Base-by-base conservation (phyloP, 64 coral and sea anemone genomes). In the Hydrozoanthus tunicans region DNA sequence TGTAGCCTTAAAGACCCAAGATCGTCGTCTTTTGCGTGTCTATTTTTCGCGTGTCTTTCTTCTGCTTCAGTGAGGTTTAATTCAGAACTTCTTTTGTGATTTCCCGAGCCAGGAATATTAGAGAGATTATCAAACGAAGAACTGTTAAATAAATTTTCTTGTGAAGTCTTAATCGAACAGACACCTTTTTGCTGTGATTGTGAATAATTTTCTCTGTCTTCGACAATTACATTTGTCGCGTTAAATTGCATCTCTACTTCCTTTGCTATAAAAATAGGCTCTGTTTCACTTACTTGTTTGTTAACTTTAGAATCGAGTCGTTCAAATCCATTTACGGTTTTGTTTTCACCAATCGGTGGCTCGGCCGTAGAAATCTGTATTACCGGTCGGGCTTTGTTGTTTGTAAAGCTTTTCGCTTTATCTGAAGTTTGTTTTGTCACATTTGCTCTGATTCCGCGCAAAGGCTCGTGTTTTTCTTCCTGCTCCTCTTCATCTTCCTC, bases 401-500 rank as follows among this genome's bases (percentile, higher is more conserved):
- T 79, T 90, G 76, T n/a, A 62, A 25, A 79, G 74, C 58, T 64
- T 11, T 79, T 90, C 6, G 13, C 65, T 13, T 79, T 62, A 70
- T 80, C 59, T 60, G 53, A 58, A 11, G 25, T 66, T 23, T 63
- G 73, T 25, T 6, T 7, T 59, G 10, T 62, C 75, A 63, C 73
- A 32, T 51, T 81, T 11, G 32, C 23, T 53, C 60, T 79, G 27
- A 25, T 77, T 58, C 64, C 69, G 67, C 27, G 52, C 11, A 89
- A 77, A 9, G 72, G 68, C 20, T 94, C 79, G 9, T 94, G 69
- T 43, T 58, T 23, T 73, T 83, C 63, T 24, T 78, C 70, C 63
- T 13, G 77, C 24, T 89, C 86, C 61, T 90, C 94, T 51, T 83
- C 63, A 56, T 91, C 93, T 20, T 89, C 91, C 68, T 95, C 94